A percentile compares a stretch with the other conserved stretches of the same genome.
Conservation (phyloP, 1,140 invertebrate genomes). For the Scaptomyza montana region DNA sequence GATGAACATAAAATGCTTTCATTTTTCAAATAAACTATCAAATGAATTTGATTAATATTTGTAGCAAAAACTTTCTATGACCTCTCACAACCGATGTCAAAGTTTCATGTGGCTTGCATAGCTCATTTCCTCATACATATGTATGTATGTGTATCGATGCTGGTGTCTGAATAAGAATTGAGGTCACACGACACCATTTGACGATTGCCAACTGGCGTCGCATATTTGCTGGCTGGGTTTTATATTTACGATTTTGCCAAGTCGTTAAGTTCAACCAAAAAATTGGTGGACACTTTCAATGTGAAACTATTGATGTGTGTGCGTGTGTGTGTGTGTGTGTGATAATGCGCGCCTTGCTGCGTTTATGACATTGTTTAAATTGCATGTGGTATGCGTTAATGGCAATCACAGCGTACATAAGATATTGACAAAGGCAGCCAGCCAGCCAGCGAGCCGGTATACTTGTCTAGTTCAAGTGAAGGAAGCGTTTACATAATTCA, state of each 20-base stretch:
- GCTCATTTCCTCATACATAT: too few relatives aligned
- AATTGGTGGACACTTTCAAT: slow-evolving; percentile 18
- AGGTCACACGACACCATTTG: slow-evolving; percentile 27
- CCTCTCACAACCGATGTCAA: too few relatives aligned
- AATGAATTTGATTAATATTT: too few relatives aligned
- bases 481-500: slow-evolving; percentile 73
- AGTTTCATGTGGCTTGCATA: too few relatives aligned
- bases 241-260: slow-evolving; percentile 30
- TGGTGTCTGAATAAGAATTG: slow-evolving; percentile 4
- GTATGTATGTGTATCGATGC: neutral
- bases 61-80: neutral
- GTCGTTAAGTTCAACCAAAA: slow-evolving; percentile 42
- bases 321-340: slow-evolving; percentile 11
- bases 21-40: too few relatives aligned
- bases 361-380: slow-evolving; percentile 75
- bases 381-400: slow-evolving; percentile 39
- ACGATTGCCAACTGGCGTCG: slow-evolving; percentile 5
- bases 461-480: slow-evolving; percentile 65
- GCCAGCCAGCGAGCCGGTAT: neutral
- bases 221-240: slow-evolving; percentile 6
- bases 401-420: slow-evolving; percentile 34
- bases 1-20: too few relatives aligned
- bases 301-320: slow-evolving; percentile 5
- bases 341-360: slow-evolving; percentile 75
- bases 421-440: neutral